A percentile compares a stretch with the other conserved stretches of the same genome.
Evolutionary conservation across 2,888 invertebrate species (phyloP).

Genomic region (Tupiocoris notatus): DNA sequence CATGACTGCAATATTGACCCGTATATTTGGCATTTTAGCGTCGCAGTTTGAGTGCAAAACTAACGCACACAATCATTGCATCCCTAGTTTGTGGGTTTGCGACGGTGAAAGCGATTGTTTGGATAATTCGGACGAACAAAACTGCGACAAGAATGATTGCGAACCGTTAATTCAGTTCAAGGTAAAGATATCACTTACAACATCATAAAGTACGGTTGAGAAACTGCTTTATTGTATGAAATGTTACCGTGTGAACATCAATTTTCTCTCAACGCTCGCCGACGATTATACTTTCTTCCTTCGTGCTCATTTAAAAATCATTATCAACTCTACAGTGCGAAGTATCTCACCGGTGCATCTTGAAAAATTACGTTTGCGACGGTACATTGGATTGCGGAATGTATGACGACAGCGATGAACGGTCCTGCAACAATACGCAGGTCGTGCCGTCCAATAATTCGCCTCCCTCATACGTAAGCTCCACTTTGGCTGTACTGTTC

Average conservation of each 20-base stretch:
- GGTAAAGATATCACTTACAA: conserved; percentile 5
- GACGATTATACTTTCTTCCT: too few species aligned
- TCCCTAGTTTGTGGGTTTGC: conserved; percentile 75
- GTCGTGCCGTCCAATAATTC: background rate
- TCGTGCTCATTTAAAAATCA: too few species aligned
- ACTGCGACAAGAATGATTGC: conserved; percentile 53
- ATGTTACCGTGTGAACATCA: too few species aligned
- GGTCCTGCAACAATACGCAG: conserved; percentile 60
- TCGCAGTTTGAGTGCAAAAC: conserved; percentile 55
- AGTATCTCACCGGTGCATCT: conserved; percentile 57
- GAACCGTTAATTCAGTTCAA: conserved; percentile 11
- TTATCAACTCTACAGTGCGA: conserved; percentile 46
- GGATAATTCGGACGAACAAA: conserved; percentile 71
- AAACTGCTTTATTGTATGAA: background rate
- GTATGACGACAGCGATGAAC: conserved; percentile 66
- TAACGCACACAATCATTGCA: conserved; percentile 59
- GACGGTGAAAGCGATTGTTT: conserved; percentile 74
- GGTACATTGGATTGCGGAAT: conserved; percentile 60
- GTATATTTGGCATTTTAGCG: conserved; percentile 9
- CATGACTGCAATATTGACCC: too few species aligned
- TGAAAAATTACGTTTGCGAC: conserved; percentile 64
- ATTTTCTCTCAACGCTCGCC: too few species aligned
- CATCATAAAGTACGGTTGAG: background rate
- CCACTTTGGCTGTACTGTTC: too few species aligned
- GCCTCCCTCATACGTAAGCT: background rate